Evolutionary conservation across 1,140 invertebrate species (phyloP).

Genomic region (Zaprionus tsacasi): DNA sequence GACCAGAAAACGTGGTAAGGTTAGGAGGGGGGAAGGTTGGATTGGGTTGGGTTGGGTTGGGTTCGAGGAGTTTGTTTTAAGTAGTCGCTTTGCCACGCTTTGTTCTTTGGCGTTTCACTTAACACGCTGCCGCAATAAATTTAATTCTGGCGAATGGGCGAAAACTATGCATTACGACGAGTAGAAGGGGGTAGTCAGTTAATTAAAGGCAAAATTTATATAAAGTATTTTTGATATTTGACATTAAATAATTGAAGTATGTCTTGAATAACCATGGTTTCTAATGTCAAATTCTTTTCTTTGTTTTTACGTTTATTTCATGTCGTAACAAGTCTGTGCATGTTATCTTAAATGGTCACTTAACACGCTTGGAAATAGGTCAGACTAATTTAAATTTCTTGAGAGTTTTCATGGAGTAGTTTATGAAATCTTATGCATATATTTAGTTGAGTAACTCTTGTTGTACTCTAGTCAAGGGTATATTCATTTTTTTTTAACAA

Average conservation of each 20-base stretch:
- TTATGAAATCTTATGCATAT: too few species aligned
- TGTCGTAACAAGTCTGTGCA: background rate
- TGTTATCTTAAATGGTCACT: background rate
- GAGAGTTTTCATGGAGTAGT: too few species aligned
- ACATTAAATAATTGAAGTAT: background rate
- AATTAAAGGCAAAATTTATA: slow-evolving; percentile 5
- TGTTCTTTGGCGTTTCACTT: slow-evolving; percentile 28
- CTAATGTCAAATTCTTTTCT: background rate
- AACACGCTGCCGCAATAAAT: slow-evolving; percentile 32
- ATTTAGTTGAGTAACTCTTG: too few species aligned
- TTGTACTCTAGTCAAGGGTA: too few species aligned
- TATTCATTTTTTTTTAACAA: too few species aligned
- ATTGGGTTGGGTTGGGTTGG: background rate
- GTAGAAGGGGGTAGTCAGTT: background rate
- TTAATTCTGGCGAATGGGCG: slow-evolving; percentile 17
- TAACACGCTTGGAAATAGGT: background rate
- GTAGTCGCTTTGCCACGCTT: slow-evolving; percentile 25
- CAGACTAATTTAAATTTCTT: background rate
- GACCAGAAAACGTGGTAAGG: slow-evolving; percentile 23
- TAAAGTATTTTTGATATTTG: background rate
- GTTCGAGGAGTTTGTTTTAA: slow-evolving; percentile 7
- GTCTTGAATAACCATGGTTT: background rate
- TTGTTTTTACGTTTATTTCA: too few species aligned
- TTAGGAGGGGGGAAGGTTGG: background rate
- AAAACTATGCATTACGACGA: background rate